These are phyloP conservation scores for Lasioglossum villosulum DNA, from an alignment of 2,888 invertebrate genomes.

Conservation along the genomic window DNA sequence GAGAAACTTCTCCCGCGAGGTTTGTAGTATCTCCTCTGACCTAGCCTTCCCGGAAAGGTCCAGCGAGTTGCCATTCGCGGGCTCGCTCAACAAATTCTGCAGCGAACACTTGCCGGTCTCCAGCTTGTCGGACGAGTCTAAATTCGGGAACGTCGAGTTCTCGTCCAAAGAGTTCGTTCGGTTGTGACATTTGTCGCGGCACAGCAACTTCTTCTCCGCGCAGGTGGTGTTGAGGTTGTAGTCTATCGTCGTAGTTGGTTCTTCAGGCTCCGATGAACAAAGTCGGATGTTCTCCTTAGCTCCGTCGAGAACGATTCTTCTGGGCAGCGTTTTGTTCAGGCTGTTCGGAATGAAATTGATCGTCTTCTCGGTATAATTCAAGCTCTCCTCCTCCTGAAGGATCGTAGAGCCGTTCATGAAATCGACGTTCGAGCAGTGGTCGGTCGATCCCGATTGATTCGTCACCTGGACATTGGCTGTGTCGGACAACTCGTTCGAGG, in stretches of 20 bases:
- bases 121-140: constrained; percentile 42
- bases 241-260: constrained; percentile 62
- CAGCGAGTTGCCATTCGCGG: constrained; percentile 48
- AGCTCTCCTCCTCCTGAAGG: constrained; percentile 19
- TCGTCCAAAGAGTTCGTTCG: constrained; percentile 77
- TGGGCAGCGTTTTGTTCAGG: constrained; percentile 69
- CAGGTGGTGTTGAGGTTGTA: constrained; percentile 73
- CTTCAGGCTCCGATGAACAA: constrained; percentile 50
- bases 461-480: constrained; percentile 52
- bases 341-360: constrained; percentile 76
- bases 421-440: constrained; percentile 42
- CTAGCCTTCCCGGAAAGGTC: constrained; percentile 66
- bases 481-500: constrained; percentile 63
- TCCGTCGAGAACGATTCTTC: constrained; percentile 58
- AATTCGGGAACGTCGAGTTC: constrained; percentile 70
- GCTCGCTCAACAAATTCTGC: constrained; percentile 65
- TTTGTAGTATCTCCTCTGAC: constrained; percentile 73
- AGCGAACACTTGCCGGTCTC: constrained; percentile 67
- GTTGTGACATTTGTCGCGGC: constrained; percentile 72
- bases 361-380: constrained; percentile 58
- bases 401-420: constrained; percentile 38
- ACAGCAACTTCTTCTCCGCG: constrained; percentile 69
- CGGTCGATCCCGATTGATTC: constrained; percentile 47
- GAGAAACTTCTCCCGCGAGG: constrained; percentile 29
- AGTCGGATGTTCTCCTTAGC: constrained; percentile 70